phyloP scores from a whole-genome alignment of 2,797 vertebrate genomes.

The Halcyon smyrnensis region DNA sequence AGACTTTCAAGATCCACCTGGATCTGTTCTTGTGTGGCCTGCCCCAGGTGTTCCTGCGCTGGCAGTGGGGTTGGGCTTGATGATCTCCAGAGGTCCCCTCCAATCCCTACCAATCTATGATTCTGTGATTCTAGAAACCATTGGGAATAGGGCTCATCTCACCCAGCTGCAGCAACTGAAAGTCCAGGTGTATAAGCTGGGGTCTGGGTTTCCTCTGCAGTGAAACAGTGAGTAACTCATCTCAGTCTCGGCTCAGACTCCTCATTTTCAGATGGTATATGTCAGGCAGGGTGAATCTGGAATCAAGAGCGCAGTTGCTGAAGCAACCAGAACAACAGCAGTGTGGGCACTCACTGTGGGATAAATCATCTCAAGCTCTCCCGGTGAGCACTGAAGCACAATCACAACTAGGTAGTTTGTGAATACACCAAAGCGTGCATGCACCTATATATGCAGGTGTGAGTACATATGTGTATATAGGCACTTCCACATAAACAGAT shows the following conservation, averaged over 20 bases:
- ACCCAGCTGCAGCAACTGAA: neutral
- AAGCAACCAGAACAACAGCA: neutral
- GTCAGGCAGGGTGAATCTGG: neutral
- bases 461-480: neutral
- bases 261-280: neutral
- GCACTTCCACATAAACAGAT: neutral
- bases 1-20: no score
- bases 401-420: neutral
- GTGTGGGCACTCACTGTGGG: no score
- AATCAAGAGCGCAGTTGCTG: neutral
- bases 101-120: no score
- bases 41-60: no score
- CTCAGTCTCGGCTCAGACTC: neutral
- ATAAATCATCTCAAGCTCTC: neutral
- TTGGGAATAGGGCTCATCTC: neutral
- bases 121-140: no score
- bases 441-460: no score
- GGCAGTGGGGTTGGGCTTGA: no score
- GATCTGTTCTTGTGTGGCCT: no score
- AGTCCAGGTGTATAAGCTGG: neutral
- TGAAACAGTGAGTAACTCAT: neutral
- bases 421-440: accelerated
- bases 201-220: neutral
- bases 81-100: no score
- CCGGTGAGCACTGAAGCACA: neutral